Evolutionary conservation across 2,113 vertebrate genomes (phyloP), one percentile per base, ranked within the genome.

Genomic region (Felis chaus): DNA sequence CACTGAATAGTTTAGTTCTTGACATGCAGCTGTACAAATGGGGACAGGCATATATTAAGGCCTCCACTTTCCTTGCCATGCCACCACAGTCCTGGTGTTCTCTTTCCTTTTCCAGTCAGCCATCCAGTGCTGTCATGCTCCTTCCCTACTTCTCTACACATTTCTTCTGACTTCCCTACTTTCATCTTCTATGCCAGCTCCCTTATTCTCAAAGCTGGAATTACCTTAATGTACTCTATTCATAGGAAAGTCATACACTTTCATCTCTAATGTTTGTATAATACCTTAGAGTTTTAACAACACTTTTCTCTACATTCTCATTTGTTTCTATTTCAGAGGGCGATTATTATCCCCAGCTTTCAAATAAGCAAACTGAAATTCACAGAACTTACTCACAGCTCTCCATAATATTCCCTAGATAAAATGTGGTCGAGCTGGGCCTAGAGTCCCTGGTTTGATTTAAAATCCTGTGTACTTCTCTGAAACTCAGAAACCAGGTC

Each of bases 341-440:
- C 55, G 80, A 3, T 85, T 92, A 14, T 55, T 18, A 69, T 53
- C 31, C 19, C 11, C 23, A 16, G 18, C 79, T 95, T 94, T 89
- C 6, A 89, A 91, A 85, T 69, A 39, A 74, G 23, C 53, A 63
- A 83, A 21, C 81, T 57, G 45, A 68, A 61, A 91, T 57, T 80
- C 45, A 50, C 7, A 39, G 84, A 84, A 65, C 27, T 85, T 76
- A 16, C 33, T 61, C 57, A 61, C 57, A 23, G 23, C 14, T 66
- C 94, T 78, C 50, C 16, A 1, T 65, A 45, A 45, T 89, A 85
- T 57, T 80, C 21, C 25, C 45, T 18, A 55, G 27, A 73, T 39
- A 36, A 23, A 74, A 95, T 4, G 13, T 39, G 45, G 16, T 79
- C 15, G 5, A 79, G 29, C 45, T 91, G 45, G 27, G 29, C 69